phyloP scores from a whole-genome alignment of 1,140 invertebrate genomes.

The Lordiphosa mommai region DNA sequence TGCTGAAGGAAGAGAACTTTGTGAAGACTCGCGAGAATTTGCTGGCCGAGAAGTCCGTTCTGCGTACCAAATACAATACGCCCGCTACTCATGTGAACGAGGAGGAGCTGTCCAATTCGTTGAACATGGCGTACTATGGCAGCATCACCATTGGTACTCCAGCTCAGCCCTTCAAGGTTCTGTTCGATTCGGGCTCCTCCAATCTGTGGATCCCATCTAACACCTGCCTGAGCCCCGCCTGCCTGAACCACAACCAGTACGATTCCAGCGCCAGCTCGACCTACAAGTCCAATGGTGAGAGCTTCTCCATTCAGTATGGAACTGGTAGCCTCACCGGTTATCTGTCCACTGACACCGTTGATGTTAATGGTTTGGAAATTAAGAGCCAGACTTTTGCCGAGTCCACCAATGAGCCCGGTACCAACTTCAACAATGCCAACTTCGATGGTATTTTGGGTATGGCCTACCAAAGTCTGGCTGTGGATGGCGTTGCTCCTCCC shows the following conservation, averaged over 20 bases:
- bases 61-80: slow-evolving; percentile 50
- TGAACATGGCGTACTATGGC: slow-evolving; percentile 99
- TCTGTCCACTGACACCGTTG: slow-evolving; percentile 92
- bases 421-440: slow-evolving; percentile 94
- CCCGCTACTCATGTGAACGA: slow-evolving; percentile 24
- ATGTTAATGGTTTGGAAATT: slow-evolving; percentile 84
- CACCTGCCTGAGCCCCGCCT: slow-evolving; percentile 92
- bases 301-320: slow-evolving; percentile 96
- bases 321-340: slow-evolving; percentile 96
- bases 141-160: slow-evolving; percentile 95
- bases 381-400: slow-evolving; percentile 96
- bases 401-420: slow-evolving; percentile 93
- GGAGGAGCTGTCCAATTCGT: slow-evolving; percentile 87
- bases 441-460: slow-evolving; percentile 98
- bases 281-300: slow-evolving; percentile 92
- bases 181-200: slow-evolving; percentile 99
- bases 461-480: slow-evolving; percentile 92
- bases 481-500: slow-evolving; percentile 92
- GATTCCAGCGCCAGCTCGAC: slow-evolving; percentile 90
- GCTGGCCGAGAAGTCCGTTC: slow-evolving; percentile 43
- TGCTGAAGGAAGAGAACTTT: slow-evolving; percentile 56
- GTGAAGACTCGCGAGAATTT: slow-evolving; percentile 58
- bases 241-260: slow-evolving; percentile 90
- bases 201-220: slow-evolving; percentile 99
- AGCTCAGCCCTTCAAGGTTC: slow-evolving; percentile 94